phyloP scores from a whole-genome alignment of 2,797 vertebrate genomes.

The Halcyon badia region DNA sequence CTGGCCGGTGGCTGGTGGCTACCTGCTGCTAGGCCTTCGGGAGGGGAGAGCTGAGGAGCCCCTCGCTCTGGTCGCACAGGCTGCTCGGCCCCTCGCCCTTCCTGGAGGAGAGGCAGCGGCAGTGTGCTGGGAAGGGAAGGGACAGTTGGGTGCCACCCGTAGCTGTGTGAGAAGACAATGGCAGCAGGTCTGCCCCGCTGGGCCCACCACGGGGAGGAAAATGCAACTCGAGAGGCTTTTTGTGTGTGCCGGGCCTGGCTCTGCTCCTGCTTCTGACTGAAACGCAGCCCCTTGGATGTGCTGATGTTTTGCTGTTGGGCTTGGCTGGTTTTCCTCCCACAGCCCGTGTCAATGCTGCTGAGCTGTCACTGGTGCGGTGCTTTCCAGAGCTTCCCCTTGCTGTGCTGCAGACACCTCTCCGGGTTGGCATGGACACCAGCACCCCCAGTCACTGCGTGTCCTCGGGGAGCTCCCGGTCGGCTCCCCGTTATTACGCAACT shows the following conservation, averaged over 20 bases:
- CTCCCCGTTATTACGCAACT: background rate
- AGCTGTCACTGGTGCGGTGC: background rate
- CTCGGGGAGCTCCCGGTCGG: background rate
- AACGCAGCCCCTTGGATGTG: background rate
- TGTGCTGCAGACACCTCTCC: background rate
- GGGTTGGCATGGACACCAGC: background rate
- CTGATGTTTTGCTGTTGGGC: background rate
- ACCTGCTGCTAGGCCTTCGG: fast-evolving
- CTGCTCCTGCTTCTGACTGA: background rate
- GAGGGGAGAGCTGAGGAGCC: background rate
- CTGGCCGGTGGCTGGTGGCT: background rate
- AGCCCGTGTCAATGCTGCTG: background rate
- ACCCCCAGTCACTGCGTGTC: background rate
- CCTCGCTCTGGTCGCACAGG: no score
- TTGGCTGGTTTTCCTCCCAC: background rate
- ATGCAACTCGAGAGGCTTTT: background rate
- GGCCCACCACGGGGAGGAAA: background rate
- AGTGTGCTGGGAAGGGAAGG: background rate
- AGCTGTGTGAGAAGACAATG: fast-evolving
- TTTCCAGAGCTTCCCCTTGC: background rate
- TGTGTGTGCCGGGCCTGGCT: background rate
- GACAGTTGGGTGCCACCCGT: background rate
- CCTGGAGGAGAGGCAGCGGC: background rate
- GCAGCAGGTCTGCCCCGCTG: background rate
- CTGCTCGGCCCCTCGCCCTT: background rate